Percentiles rank a stretch among this genome's conserved stretches.
Conservation (phyloP, 2,797 vertebrate species). For the Anas flavirostris region DNA sequence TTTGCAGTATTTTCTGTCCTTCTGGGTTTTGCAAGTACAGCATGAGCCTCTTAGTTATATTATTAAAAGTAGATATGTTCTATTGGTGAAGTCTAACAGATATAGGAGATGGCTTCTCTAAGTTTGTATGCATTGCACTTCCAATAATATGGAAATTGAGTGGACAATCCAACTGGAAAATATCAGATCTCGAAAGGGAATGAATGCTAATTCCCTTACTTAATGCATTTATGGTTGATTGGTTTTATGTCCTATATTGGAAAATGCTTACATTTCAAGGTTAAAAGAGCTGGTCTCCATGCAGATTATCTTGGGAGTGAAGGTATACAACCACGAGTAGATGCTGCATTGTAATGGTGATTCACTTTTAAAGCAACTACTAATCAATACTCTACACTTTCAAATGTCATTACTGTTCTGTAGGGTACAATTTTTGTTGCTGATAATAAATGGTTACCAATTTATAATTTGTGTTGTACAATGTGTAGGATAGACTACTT, state of each 20-base stretch:
- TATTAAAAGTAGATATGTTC: not conserved
- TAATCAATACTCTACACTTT: slow-evolving; percentile 75
- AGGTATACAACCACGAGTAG: slow-evolving; percentile 52
- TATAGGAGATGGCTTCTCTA: slow-evolving; percentile 46
- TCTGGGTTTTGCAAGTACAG: slow-evolving; percentile 12
- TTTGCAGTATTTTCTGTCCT: not conserved
- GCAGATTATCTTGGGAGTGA: slow-evolving; percentile 59
- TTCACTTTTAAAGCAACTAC: slow-evolving; percentile 66
- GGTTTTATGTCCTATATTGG: slow-evolving; percentile 73
- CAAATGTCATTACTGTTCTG: slow-evolving; percentile 54
- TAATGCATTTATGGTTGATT: slow-evolving; percentile 54
- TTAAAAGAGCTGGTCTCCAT: slow-evolving; percentile 78
- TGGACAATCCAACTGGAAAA: slow-evolving; percentile 50
- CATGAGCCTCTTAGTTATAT: not conserved
- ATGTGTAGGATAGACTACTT: not conserved
- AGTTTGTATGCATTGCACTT: slow-evolving; percentile 54
- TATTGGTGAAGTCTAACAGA: not conserved
- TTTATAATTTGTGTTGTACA: no score
- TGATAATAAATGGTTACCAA: not conserved
- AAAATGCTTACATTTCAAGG: slow-evolving; percentile 85
- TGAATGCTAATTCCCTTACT: slow-evolving; percentile 51
- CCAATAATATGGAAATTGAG: slow-evolving; percentile 50
- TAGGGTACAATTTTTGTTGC: not conserved
- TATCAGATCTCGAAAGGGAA: slow-evolving; percentile 55
- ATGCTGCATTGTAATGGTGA: slow-evolving; percentile 46